A percentile compares a stretch with the other conserved stretches of the same genome.
phyloP scores from a whole-genome alignment of 2,797 vertebrate genomes.

The Passerculus sandwichensis region DNA sequence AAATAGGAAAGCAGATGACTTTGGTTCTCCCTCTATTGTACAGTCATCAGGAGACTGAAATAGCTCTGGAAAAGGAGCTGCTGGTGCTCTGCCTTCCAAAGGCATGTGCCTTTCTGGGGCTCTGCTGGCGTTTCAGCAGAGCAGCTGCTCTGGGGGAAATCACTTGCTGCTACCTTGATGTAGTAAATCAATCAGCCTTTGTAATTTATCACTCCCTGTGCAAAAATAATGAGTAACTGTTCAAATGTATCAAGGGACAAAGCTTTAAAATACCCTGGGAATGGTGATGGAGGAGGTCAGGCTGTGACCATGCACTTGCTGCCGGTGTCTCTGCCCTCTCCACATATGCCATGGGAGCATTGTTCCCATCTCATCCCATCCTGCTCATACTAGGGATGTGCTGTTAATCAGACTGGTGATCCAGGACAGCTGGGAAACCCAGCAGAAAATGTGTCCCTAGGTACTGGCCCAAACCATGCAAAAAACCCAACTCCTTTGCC shows the following conservation, averaged over 20 bases:
- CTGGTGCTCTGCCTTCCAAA: conserved; percentile 33
- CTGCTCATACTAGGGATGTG: accelerated
- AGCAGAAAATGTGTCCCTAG: neutral
- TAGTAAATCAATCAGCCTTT: conserved; percentile 7
- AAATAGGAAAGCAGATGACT: conserved; percentile 69
- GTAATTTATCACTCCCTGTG: conserved; percentile 9
- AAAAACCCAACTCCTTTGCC: neutral
- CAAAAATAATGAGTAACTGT: neutral
- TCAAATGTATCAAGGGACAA: neutral
- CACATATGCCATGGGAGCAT: accelerated
- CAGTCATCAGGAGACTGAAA: conserved; percentile 44
- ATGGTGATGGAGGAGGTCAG: neutral
- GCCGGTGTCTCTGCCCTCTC: accelerated
- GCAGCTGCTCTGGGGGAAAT: conserved; percentile 33
- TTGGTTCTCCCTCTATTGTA: conserved; percentile 45
- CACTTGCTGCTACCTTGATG: conserved; percentile 1
- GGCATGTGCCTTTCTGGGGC: neutral
- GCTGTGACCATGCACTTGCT: accelerated
- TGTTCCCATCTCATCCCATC: neutral
- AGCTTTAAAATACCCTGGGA: neutral
- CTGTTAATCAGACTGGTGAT: neutral
- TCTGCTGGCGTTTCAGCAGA: neutral
- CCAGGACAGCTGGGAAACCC: neutral
- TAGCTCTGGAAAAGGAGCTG: conserved; percentile 51
- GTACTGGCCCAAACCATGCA: neutral